These are phyloP conservation scores for Tauraco erythrolophus DNA, from an alignment of 2,113 vertebrate species.

Conservation along the genomic window DNA sequence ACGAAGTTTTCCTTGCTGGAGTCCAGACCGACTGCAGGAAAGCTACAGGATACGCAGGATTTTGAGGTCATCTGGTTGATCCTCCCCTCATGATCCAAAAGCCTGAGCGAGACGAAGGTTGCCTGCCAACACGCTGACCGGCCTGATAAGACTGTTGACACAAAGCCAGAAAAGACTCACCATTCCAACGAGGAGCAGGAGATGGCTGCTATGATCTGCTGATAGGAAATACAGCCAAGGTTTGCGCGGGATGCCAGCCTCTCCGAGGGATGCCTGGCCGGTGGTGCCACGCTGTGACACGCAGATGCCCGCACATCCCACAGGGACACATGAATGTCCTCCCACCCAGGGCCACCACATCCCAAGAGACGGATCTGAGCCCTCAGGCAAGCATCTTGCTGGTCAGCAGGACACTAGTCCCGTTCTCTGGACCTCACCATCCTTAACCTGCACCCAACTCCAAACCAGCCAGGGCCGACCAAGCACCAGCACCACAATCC, in stretches of 20 bases:
- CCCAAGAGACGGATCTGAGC: not conserved
- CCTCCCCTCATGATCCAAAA: not conserved
- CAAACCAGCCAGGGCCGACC: not conserved
- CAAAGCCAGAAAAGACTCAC: not conserved
- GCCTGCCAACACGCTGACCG: not conserved
- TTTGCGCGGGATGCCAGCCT: accelerated
- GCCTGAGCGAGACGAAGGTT: not conserved
- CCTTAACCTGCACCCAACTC: not conserved
- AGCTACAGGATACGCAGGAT: not conserved
- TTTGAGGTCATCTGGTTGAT: slow-evolving; percentile 3
- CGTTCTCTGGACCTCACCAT: not conserved
- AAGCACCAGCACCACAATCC: not conserved
- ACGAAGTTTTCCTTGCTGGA: not conserved
- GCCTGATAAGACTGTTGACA: not conserved
- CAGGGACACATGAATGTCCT: not conserved
- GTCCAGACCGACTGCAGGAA: not conserved
- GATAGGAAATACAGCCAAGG: not conserved
- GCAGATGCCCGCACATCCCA: accelerated
- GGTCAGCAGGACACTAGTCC: not conserved
- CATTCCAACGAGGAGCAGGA: not conserved
- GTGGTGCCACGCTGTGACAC: not conserved
- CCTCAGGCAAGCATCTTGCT: not conserved
- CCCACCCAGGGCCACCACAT: not conserved
- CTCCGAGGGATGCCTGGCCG: accelerated
- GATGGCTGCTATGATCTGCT: not conserved